Evolutionary conservation across 1,140 invertebrate species (phyloP), one percentile per base, ranked within the genome.

Genomic region (Latrodectus geometricus): DNA sequence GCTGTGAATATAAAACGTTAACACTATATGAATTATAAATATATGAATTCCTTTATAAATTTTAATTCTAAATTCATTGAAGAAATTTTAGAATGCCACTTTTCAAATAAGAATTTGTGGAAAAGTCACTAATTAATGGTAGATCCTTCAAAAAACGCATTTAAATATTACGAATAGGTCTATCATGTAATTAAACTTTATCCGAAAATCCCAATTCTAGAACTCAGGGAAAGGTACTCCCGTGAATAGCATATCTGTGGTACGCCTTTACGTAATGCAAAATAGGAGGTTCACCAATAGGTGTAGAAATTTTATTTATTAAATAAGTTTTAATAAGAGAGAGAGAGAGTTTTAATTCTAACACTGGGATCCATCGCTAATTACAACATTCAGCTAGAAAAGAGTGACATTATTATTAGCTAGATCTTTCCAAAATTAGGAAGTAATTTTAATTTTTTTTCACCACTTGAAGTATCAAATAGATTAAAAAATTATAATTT

Each of bases 321-420:
- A 81, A 81, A 68, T n/a, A 81, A 81, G 68, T 81, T 81, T 72
- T 81, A 81, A 81, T 81, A 72, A 81, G 79, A 50, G 48, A n/a
- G n/a, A 14, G 66, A 81, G 79, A 35, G 35, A 35, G 5, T 35
- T 35, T 35, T 35, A 35, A 5, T 5, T 1, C 35, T 35, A 1
- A 35, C 66, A 72, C 49, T 72, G 48, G 35, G 54, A 81, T 81
- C 35, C 49, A 50, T 72, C 20, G 15, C 15, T 81, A 81, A 81
- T 81, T 72, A 68, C 72, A 70, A 72, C 79, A 81, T 81, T 65
- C n/a, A 17, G 21, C 61, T 1, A 61, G 54, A 8, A 61, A 17
- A 11, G 54, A 17, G 54, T 17, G 54, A 8, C 11, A 61, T 2
- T 17, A 17, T 61, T 61, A 61, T 61, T 61, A 61, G 54, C 17